Base-by-base conservation (phyloP, 2,797 vertebrate species). In the Rhinophrynus dorsalis region DNA sequence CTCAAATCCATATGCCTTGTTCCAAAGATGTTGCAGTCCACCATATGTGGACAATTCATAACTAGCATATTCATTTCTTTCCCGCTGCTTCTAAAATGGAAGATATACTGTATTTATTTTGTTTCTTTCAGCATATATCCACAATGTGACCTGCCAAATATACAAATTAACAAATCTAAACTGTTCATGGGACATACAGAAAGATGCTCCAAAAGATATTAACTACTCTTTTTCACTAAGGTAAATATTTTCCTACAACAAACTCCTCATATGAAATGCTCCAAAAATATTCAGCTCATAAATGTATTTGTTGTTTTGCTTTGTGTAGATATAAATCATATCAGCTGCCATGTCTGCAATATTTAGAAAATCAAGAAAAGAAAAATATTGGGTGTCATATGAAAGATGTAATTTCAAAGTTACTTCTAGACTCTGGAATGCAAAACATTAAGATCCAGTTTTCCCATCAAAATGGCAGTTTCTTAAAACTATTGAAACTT, bases 111-210 rank as follows among this genome's bases (percentile, higher is more conserved):
- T n/a, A 26, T 27, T 2, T 50, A 21, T 15, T 17, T 26, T 38
- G 33, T 71, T 61, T 70, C 0, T 67, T 83, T 23, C 75, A 85
- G 83, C 82, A 5, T 81, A 85, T 33, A 64, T 85, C 60, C 68
- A 77, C 18, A 82, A 83, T 50, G 60, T 85, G 59, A 81, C 77
- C 0, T 88, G 86, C 62, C 20, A 79, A 60, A 76, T 85, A 68
- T 83, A 82, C 15, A 82, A 83, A 5, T 56, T 77, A 57, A 77
- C 74, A 33, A 72, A 55, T 65, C 74, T 86, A 67, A 85, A 82
- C 18, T 88, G 86, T 50, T 79, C 81, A 1, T 88, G 86, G 86
- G 2, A 61, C 1, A 60, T 76, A 29, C 76, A 70, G 75, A 54
- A 60, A 58, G 75, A 78, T 58, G 66, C 77, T 38, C 81, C 84